Percentiles rank a stretch among this genome's conserved stretches.
phyloP scores from a whole-genome alignment of 2,113 vertebrate species.

The Bufo bufo region DNA sequence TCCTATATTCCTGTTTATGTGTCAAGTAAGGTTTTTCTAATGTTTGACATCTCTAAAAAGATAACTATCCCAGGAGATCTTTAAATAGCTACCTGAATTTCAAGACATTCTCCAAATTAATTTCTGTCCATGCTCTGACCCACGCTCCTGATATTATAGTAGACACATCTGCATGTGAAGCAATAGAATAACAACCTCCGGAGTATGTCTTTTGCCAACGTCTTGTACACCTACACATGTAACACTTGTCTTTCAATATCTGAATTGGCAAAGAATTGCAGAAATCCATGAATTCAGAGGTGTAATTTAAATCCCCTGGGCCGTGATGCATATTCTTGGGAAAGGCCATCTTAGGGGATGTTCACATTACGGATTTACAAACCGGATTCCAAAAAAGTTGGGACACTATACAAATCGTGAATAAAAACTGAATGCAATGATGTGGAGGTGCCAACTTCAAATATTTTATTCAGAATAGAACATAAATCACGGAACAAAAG shows the following conservation, averaged over 20 bases:
- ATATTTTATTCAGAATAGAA: no score
- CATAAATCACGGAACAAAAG: no score
- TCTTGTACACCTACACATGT: neutral
- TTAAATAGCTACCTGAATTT: conserved; percentile 55
- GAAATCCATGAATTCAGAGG: neutral
- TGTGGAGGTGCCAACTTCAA: no score
- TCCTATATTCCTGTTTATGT: conserved; percentile 12
- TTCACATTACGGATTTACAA: no score
- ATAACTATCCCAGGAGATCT: conserved; percentile 5
- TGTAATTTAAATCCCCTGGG: neutral
- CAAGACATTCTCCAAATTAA: conserved; percentile 4
- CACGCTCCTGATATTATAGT: neutral
- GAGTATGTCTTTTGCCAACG: neutral
- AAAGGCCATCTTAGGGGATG: no score
- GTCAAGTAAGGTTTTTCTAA: conserved; percentile 34
- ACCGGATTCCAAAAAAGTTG: no score
- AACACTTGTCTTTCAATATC: neutral
- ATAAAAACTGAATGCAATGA: no score
- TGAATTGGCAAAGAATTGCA: neutral
- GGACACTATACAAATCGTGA: no score
- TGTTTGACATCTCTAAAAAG: conserved; percentile 12
- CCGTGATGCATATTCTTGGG: no score
- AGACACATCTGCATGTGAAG: neutral
- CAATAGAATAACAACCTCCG: no score
- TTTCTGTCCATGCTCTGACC: neutral